These are phyloP conservation scores for human DNA, from an alignment of 2,113 vertebrate species.

Conservation along the genomic window DNA sequence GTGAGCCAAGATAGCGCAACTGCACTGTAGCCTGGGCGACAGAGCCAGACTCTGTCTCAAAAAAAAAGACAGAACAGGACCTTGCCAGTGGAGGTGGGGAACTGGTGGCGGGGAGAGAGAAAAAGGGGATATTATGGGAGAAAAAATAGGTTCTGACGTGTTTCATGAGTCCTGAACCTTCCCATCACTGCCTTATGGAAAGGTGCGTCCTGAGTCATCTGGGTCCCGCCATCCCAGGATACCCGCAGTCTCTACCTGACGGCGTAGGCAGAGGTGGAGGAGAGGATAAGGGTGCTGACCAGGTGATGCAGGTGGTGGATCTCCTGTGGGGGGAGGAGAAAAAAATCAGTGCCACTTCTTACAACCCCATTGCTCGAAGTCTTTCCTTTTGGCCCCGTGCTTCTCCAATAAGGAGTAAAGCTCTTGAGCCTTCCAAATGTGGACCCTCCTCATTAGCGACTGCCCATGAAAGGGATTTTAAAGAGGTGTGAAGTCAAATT, in stretches of 20 bases:
- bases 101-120: too few species aligned
- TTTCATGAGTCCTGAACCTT: not conserved
- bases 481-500: not conserved
- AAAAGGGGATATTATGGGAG: not conserved
- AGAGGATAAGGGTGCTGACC: conserved; percentile 79
- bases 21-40: too few species aligned
- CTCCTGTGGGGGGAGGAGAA: conserved; percentile 79
- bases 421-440: not conserved
- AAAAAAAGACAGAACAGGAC: not conserved
- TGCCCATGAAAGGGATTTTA: not conserved
- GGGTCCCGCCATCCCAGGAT: rapidly evolving
- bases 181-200: rapidly evolving
- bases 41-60: too few species aligned
- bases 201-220: rapidly evolving
- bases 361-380: rapidly evolving
- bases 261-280: conserved; percentile 86
- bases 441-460: not conserved
- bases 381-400: rapidly evolving
- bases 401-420: too few species aligned
- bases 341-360: rapidly evolving
- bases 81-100: not conserved
- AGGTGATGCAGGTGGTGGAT: conserved; percentile 80
- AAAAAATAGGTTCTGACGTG: rapidly evolving
- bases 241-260: conserved; percentile 82
- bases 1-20: too few species aligned